Base-by-base conservation (phyloP, 2,888 invertebrate species). In the Stenchaetothrips biformis region DNA sequence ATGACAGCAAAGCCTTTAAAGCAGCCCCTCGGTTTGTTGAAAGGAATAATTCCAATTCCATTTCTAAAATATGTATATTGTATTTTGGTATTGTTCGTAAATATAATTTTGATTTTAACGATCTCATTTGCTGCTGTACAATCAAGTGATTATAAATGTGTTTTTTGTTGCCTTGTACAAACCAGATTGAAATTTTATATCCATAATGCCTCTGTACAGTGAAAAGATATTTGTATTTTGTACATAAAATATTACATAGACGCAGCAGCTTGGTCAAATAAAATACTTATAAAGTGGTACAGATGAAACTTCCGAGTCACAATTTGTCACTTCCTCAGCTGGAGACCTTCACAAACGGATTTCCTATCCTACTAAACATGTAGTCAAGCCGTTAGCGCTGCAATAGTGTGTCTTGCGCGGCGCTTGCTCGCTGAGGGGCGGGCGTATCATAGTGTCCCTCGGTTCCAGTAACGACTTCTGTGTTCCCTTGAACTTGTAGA, bases 131-230 rank as follows among this genome's bases (percentile, higher is more conserved):
- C 67, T 74, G 67, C 67, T 74, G 67, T 74, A 74, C 67, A 25
- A 74, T 74, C 67, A 67, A 67, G 67, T 62, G 18, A 21, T 21
- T 74, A 25, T 25, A 25, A 25, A 74, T 25, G 25, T 74, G 67
- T 74, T 74, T 74, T 74, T 74, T 74, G 67, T 74, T 74, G 67
- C 11, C 7, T 74, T 74, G 67, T 74, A 74, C 67, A 74, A 74
- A 74, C 67, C 67, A 74, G 67, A 74, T 74, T 74, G 21, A 74
- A 74, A 74, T 74, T 74, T 74, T 74, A 74, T 74, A 74, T 74
- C 25, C 25, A 7, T 74, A 74, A 74, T 25, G 67, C 67, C n/a
- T 25, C 67, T 74, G 67, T 74, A 74, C 67, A 74, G 67, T 74
- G n/a, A 74, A 74, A 11, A 74, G 25, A 74, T 74, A 74, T 74